Evolutionary conservation across 1,140 invertebrate genomes (phyloP).

Genomic region (Pseudoatta argentina): DNA sequence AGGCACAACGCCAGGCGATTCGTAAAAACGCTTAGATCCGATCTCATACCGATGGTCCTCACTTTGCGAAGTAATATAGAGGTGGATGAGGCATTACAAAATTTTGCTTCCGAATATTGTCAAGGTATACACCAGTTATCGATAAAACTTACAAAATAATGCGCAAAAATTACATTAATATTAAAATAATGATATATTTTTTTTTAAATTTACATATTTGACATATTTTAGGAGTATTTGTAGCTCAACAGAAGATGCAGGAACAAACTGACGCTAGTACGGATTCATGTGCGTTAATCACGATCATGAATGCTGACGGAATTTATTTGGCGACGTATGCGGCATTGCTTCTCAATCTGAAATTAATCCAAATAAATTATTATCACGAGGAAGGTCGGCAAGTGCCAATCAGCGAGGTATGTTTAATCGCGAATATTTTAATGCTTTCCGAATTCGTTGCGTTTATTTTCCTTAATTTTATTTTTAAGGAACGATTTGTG

Average conservation of each 20-base stretch:
- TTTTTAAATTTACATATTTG: background rate
- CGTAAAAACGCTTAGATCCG: constrained; percentile 89
- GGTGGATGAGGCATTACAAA: constrained; percentile 95
- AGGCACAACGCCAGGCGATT: constrained; percentile 93
- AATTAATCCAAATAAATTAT: constrained; percentile 92
- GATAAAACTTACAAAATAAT: constrained; percentile 6
- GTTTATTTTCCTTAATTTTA: constrained; percentile 7
- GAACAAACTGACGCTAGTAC: constrained; percentile 76
- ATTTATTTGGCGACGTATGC: constrained; percentile 96
- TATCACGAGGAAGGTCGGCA: constrained; percentile 89
- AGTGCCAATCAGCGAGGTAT: constrained; percentile 89
- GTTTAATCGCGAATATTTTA: background rate
- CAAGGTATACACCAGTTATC: constrained; percentile 87
- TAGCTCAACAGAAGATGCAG: constrained; percentile 83
- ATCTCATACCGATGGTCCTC: constrained; percentile 91
- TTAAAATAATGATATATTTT: background rate
- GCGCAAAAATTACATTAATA: background rate
- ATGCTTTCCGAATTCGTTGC: background rate
- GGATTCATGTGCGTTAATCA: constrained; percentile 86
- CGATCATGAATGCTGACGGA: constrained; percentile 97
- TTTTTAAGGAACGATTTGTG: constrained; percentile 93
- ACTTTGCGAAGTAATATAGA: constrained; percentile 92
- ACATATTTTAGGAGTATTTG: constrained; percentile 81
- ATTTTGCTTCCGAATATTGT: constrained; percentile 96
- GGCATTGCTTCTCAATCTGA: constrained; percentile 93